Evolutionary conservation across 2,797 vertebrate species (phyloP).

Genomic region (Paratrypauchen microcephalus): DNA sequence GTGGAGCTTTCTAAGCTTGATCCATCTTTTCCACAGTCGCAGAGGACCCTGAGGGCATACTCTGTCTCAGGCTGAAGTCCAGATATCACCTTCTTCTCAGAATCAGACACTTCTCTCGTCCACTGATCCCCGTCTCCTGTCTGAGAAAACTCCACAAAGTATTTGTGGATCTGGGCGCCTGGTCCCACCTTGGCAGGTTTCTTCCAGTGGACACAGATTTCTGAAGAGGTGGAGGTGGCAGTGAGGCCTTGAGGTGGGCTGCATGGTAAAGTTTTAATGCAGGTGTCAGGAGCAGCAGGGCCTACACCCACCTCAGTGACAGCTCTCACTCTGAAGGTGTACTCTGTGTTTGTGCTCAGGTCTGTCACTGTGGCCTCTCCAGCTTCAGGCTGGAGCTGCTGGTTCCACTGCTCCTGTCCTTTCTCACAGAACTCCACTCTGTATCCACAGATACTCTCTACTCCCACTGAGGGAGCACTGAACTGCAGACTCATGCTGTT

Average conservation of each 20-base stretch:
- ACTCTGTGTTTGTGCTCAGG: conserved; percentile 31
- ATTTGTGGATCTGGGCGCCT: too few relatives aligned
- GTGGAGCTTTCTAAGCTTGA: background rate
- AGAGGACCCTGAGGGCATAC: background rate
- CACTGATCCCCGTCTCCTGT: background rate
- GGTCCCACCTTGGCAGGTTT: background rate
- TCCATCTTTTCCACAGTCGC: background rate
- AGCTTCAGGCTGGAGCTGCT: conserved; percentile 10
- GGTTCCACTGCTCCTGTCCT: conserved; percentile 14
- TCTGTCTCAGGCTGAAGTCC: background rate
- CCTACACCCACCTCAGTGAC: conserved; percentile 44
- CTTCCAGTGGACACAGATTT: conserved; percentile 28
- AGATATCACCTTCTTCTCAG: background rate
- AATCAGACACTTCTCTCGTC: background rate
- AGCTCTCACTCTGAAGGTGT: conserved; percentile 35
- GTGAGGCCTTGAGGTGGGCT: conserved; percentile 6
- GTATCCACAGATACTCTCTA: background rate
- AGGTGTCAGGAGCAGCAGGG: conserved; percentile 10
- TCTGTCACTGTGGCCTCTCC: conserved; percentile 32
- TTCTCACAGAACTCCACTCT: conserved; percentile 3
- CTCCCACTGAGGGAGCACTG: background rate
- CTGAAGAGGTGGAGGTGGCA: conserved; percentile 6
- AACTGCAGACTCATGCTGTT: background rate
- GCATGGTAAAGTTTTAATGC: conserved; percentile 27
- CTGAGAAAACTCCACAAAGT: background rate